phyloP scores from a whole-genome alignment of 2,888 invertebrate genomes.

The Cordylochernes scorpioides region DNA sequence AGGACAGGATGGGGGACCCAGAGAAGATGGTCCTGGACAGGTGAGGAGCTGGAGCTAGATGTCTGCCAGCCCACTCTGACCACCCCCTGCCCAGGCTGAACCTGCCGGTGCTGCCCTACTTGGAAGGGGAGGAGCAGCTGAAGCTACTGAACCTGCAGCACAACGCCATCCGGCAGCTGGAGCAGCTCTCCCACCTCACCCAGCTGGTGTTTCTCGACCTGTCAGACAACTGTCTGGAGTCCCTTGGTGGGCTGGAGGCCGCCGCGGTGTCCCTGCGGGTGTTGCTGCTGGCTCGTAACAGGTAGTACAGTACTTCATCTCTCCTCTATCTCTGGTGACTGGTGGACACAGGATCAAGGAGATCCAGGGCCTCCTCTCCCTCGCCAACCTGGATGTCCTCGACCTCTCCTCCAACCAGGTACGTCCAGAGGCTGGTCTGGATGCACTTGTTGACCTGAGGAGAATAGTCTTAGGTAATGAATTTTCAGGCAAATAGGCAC shows the following conservation, averaged over 20 bases:
- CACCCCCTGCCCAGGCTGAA: constrained; percentile 24
- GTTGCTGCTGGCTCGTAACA: constrained; percentile 67
- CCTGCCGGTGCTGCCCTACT: no score
- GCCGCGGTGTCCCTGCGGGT: constrained; percentile 55
- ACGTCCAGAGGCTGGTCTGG: not conserved
- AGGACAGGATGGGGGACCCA: constrained; percentile 53
- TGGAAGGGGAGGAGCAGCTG: constrained; percentile 51
- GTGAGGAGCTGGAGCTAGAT: constrained; percentile 19
- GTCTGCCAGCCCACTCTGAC: not conserved
- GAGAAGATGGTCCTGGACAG: constrained; percentile 66
- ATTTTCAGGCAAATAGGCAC: not conserved
- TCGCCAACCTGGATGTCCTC: constrained; percentile 54
- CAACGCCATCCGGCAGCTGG: constrained; percentile 51
- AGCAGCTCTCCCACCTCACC: constrained; percentile 35
- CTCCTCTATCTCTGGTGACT: constrained; percentile 1
- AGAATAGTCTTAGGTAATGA: not conserved
- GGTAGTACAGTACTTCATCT: constrained; percentile 25
- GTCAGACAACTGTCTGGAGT: constrained; percentile 78
- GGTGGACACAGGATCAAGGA: constrained; percentile 34
- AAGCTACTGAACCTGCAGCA: constrained; percentile 68
- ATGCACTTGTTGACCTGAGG: no score
- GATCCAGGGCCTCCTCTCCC: constrained; percentile 43
- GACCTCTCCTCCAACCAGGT: constrained; percentile 70
- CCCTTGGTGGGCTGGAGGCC: constrained; percentile 45
- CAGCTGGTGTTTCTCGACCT: constrained; percentile 71